Evolutionary conservation across 2,888 invertebrate species (phyloP).

Genomic region (Labia minor): DNA sequence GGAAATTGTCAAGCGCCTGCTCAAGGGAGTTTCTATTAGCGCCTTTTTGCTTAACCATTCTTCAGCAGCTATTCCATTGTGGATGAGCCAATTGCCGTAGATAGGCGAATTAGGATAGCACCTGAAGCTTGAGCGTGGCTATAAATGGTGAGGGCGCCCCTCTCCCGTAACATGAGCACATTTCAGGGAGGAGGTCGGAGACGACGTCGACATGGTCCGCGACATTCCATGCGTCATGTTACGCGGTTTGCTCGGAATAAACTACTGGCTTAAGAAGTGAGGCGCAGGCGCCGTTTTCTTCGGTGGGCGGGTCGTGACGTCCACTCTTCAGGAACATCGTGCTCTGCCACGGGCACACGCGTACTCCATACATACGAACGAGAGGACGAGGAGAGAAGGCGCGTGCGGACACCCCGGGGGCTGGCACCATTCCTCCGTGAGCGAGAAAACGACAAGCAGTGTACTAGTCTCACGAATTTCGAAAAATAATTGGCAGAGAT

Average conservation of each 20-base stretch:
- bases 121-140: background rate
- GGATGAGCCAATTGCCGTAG: background rate
- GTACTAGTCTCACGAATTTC: conserved; percentile 4
- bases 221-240: conserved; percentile 5
- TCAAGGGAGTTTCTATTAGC: background rate
- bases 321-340: background rate
- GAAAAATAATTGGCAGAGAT: conserved; percentile 26
- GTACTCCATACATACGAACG: conserved; percentile 22
- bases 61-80: background rate
- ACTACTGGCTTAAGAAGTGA: background rate
- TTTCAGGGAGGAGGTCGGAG: background rate
- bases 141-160: conserved; percentile 8
- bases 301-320: background rate
- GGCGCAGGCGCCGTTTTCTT: background rate
- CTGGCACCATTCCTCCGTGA: conserved; percentile 3
- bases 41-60: background rate
- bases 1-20: background rate
- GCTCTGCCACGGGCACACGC: background rate
- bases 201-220: background rate
- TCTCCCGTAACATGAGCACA: background rate
- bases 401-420: conserved; percentile 15
- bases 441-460: background rate
- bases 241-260: background rate
- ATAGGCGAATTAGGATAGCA: background rate
- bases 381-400: conserved; percentile 20